phyloP scores from a whole-genome alignment of 1,140 invertebrate species.

The Cotesia vestalis region DNA sequence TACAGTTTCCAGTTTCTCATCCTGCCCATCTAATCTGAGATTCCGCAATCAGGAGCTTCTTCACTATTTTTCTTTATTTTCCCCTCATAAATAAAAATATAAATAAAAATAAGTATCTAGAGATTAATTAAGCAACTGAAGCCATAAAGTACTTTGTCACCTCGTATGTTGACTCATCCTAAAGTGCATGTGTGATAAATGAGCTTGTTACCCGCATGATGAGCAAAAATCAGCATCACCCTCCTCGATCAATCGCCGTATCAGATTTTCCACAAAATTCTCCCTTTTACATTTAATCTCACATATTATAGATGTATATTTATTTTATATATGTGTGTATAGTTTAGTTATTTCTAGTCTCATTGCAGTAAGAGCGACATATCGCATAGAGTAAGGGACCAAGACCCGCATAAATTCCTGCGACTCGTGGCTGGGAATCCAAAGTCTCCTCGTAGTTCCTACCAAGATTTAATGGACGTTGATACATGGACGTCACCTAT shows the following conservation, averaged over 20 bases:
- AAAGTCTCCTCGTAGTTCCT: slow-evolving; percentile 6
- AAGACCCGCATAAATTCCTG: slow-evolving; percentile 33
- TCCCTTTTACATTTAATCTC: slow-evolving; percentile 13
- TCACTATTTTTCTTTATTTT: too few species aligned
- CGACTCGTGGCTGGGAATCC: not conserved
- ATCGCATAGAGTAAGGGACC: not conserved
- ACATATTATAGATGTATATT: not conserved
- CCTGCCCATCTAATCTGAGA: too few species aligned
- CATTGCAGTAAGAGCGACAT: not conserved
- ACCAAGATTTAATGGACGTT: slow-evolving; percentile 51
- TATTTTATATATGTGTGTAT: too few species aligned
- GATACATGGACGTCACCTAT: slow-evolving; percentile 47
- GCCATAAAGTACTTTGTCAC: not conserved
- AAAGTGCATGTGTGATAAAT: slow-evolving; percentile 5
- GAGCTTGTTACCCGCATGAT: slow-evolving; percentile 22
- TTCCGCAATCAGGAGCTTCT: too few species aligned
- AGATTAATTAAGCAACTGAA: too few species aligned
- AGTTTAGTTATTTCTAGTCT: too few species aligned
- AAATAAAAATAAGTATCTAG: too few species aligned
- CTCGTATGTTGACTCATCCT: not conserved
- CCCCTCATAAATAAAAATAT: too few species aligned
- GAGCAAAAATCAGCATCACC: slow-evolving; percentile 18
- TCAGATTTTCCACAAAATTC: slow-evolving; percentile 26
- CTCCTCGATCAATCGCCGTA: slow-evolving; percentile 17
- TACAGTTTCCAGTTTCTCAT: too few species aligned